These are phyloP conservation scores for Hirtodrosophila alboralis DNA, from an alignment of 2,888 invertebrate species.

Conservation along the genomic window DNA sequence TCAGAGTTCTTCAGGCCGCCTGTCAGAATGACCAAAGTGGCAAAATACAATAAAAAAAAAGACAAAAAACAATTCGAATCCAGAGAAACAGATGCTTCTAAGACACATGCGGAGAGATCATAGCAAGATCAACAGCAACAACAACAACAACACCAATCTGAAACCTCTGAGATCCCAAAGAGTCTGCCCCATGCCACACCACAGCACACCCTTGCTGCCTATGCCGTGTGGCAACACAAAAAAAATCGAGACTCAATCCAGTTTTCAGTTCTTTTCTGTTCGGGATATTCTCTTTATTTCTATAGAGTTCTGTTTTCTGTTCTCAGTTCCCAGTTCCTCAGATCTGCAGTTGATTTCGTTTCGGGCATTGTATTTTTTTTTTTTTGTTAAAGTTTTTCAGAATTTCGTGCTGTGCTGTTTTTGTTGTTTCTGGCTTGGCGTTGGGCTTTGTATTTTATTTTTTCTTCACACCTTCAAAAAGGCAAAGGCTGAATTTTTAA, in stretches of 20 bases:
- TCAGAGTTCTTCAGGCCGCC: constrained; percentile 38
- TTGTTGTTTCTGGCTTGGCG: constrained; percentile 31
- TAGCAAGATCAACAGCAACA: constrained; percentile 56
- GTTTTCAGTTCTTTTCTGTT: constrained; percentile 53
- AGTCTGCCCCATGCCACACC: constrained; percentile 54
- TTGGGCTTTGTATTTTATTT: constrained; percentile 74
- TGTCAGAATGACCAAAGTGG: constrained; percentile 55
- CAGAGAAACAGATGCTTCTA: constrained; percentile 69
- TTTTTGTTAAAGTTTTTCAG: constrained; percentile 68
- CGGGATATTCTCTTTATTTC: constrained; percentile 22
- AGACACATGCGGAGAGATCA: constrained; percentile 63
- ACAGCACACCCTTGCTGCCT: constrained; percentile 5
- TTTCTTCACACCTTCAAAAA: constrained; percentile 77
- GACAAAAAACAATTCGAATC: constrained; percentile 45
- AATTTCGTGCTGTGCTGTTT: constrained; percentile 72
- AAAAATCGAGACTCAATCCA: constrained; percentile 75
- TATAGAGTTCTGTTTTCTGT: constrained; percentile 16
- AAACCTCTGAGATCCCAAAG: constrained; percentile 72
- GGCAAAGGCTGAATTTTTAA: constrained; percentile 75
- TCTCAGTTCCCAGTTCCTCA: constrained; percentile 61
- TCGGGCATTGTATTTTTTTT: constrained; percentile 41
- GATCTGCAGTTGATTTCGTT: constrained; percentile 74
- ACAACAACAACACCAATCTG: constrained; percentile 49
- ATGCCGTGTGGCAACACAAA: constrained; percentile 26
- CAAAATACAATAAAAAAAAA: constrained; percentile 44